Percentiles rank a stretch among this genome's conserved stretches.
Evolutionary conservation across 2,797 vertebrate genomes (phyloP).

Genomic region (Gouania willdenowi): DNA sequence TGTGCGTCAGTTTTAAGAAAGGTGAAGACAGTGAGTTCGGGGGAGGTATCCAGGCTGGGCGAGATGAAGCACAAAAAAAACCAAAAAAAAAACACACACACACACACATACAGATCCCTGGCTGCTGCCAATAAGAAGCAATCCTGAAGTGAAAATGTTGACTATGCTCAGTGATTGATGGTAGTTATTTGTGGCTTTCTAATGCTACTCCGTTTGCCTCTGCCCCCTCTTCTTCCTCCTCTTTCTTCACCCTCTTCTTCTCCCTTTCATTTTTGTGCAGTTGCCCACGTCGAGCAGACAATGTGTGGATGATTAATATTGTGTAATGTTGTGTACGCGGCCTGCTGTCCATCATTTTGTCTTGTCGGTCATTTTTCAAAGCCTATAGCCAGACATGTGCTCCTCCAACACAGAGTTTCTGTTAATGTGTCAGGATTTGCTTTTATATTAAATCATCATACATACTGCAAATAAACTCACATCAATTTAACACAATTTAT

Average conservation of each 20-base stretch:
- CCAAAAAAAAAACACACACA: no score
- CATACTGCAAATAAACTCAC: no score
- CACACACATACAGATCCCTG: slow-evolving; percentile 46
- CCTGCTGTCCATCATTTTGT: slow-evolving; percentile 52
- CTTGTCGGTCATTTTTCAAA: slow-evolving; percentile 17
- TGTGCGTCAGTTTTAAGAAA: slow-evolving; percentile 75
- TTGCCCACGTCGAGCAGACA: slow-evolving; percentile 20
- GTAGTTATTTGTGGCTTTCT: slow-evolving; percentile 83
- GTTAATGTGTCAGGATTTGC: neutral
- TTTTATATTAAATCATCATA: no score
- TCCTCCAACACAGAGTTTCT: neutral
- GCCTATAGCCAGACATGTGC: neutral
- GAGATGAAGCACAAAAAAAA: slow-evolving; percentile 9
- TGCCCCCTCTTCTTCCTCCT: slow-evolving; percentile 13
- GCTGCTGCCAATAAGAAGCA: slow-evolving; percentile 83
- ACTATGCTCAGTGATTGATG: slow-evolving; percentile 84
- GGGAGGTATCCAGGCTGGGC: slow-evolving; percentile 55
- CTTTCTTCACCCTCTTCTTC: slow-evolving; percentile 27
- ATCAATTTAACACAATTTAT: no score
- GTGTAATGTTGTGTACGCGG: slow-evolving; percentile 63
- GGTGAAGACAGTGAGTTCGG: slow-evolving; percentile 62
- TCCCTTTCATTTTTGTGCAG: slow-evolving; percentile 28
- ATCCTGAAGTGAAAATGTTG: slow-evolving; percentile 83
- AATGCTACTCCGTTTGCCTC: slow-evolving; percentile 66
- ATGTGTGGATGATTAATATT: slow-evolving; percentile 76